These are phyloP conservation scores for Stomatorhinus ivindoensis DNA, from an alignment of 2,113 vertebrate species.

Conservation along the genomic window DNA sequence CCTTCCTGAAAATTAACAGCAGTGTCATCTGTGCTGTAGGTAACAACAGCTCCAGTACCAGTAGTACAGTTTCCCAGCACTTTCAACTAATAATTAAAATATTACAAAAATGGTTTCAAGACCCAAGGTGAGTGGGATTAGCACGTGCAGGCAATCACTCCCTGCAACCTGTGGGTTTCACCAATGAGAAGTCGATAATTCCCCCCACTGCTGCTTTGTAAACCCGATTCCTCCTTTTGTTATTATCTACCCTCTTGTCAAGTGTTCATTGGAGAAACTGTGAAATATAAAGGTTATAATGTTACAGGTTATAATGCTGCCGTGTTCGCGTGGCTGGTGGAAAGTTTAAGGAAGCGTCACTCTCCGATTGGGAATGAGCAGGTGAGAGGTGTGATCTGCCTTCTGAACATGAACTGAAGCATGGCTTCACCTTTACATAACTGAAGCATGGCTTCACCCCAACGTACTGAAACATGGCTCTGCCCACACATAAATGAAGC, in stretches of 20 bases:
- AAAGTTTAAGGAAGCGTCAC: neutral
- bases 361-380: neutral
- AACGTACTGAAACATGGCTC: neutral
- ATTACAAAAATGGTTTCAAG: neutral
- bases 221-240: neutral
- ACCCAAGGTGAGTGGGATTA: neutral
- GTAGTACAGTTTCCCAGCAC: neutral
- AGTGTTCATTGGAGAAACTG: neutral
- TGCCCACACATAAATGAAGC: neutral
- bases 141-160: neutral
- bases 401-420: neutral
- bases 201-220: neutral
- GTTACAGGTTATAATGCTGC: neutral
- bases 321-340: neutral
- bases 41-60: neutral
- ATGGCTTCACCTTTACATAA: neutral
- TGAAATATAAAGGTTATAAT: neutral
- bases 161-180: neutral
- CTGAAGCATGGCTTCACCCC: neutral
- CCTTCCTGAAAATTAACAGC: neutral
- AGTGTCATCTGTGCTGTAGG: neutral
- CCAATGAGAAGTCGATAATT: neutral
- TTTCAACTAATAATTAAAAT: neutral
- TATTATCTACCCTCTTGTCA: neutral
- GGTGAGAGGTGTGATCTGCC: neutral